A percentile compares a stretch with the other conserved stretches of the same genome.
phyloP scores from a whole-genome alignment of 2,113 vertebrate genomes.

The Channa maculata region DNA sequence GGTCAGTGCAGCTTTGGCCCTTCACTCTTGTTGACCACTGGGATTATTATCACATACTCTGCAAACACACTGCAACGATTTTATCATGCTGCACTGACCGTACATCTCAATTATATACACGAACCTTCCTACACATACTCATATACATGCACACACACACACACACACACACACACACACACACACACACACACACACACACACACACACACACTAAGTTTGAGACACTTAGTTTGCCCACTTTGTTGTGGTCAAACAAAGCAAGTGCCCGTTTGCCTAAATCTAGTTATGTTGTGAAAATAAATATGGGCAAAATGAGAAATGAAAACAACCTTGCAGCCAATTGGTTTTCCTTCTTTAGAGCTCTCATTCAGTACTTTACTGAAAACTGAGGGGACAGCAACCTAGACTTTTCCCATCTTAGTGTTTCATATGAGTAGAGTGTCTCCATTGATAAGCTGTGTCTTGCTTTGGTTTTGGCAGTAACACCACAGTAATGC shows the following conservation, averaged over 20 bases:
- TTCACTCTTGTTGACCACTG: conserved; percentile 79
- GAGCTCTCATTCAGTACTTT: conserved; percentile 1
- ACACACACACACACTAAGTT: conserved; percentile 7
- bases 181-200: conserved; percentile 27
- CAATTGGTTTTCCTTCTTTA: conserved; percentile 1
- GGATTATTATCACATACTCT: conserved; percentile 81
- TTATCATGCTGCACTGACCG: conserved; percentile 66
- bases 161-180: conserved; percentile 29
- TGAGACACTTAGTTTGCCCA: conserved; percentile 19
- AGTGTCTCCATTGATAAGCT: conserved; percentile 12
- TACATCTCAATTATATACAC: conserved; percentile 9
- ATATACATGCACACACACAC: conserved; percentile 15
- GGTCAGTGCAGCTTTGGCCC: conserved; percentile 75
- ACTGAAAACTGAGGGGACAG: neutral
- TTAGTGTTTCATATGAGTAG: neutral
- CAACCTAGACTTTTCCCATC: neutral
- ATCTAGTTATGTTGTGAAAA: conserved; percentile 41
- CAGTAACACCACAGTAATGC: conserved; percentile 26
- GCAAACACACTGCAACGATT: conserved; percentile 75
- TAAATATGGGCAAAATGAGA: conserved; percentile 30
- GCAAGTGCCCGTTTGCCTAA: conserved; percentile 40
- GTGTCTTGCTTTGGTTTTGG: conserved; percentile 28
- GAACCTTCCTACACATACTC: conserved; percentile 41
- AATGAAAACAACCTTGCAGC: conserved; percentile 19
- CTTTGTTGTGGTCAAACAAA: conserved; percentile 66